Evolutionary conservation across 2,888 invertebrate genomes (phyloP), one percentile per base, ranked within the genome.

Genomic region (Macrosoma leucophasiata): DNA sequence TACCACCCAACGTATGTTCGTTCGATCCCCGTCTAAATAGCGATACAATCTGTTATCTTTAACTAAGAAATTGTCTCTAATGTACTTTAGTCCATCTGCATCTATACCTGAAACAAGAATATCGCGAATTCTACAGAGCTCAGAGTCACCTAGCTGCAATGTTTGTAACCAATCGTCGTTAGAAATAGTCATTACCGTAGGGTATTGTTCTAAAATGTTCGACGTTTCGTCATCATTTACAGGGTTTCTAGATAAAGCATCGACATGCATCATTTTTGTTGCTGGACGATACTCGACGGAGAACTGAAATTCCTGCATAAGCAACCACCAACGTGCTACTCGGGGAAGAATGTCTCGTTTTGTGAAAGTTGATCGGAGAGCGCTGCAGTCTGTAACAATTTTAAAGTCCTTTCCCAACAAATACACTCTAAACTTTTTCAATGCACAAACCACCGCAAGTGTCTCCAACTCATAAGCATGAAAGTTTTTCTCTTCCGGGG

Each of bases 381-480:
- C 30, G 27, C 53, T 58, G 12, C 58, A 58, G 9, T 58, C 54
- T 0, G 52, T 54, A 1, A 56, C 39, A 4, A 56, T 33, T 30
- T 26, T 52, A 18, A 58, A 55, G 0, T 17, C 3, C 0, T 40
- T 28, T 1, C 53, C 52, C 0, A 52, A 10, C 0, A 58, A 8
- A 18, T 52, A 53, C 3, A 50, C 48, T 0, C 54, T 17, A 20
- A 55, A 55, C 21, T 54, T 21, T 21, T 48, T 47, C n/a, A 30
- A 17, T 50, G 62, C 15, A 61, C 52, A 48, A 13, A 23, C 40
- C 6, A 50, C 39, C 0, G 71, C 69, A 6, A 74, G 39, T 0
- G 53, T 54, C 35, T 68, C 74, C 11, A 68, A 33, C 17, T 79
- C 72, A 11, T 65, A 58, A 0, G 50, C 41, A 20, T 47, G 48